Evolutionary conservation across 2,113 vertebrate genomes (phyloP).

Genomic region (Calcarius ornatus): DNA sequence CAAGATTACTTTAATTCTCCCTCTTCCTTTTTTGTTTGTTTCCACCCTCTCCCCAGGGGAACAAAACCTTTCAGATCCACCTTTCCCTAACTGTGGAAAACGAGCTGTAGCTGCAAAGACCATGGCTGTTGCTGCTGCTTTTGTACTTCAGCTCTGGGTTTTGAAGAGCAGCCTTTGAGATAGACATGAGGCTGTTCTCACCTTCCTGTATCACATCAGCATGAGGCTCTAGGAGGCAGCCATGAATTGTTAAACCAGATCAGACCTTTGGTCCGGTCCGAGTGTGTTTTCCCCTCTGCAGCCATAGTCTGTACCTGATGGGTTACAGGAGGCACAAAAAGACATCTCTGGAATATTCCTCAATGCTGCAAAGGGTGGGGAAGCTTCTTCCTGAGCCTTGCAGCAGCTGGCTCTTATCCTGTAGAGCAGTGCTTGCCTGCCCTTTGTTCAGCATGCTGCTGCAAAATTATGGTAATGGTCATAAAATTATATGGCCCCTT

Average conservation of each 20-base stretch:
- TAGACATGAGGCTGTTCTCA: not conserved
- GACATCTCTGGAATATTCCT: not conserved
- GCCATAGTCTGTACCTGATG: not conserved
- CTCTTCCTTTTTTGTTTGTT: constrained; percentile 66
- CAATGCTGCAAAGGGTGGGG: not conserved
- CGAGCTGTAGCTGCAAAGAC: not conserved
- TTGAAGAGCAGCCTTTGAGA: constrained; percentile 33
- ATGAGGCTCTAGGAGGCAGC: not conserved
- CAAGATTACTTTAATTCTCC: constrained; percentile 72
- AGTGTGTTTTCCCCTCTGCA: not conserved
- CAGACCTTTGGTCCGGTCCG: not conserved
- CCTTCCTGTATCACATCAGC: not conserved
- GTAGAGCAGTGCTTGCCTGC: not conserved
- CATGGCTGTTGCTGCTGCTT: not conserved
- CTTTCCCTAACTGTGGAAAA: constrained; percentile 37
- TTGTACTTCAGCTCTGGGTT: not conserved
- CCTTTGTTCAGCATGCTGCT: constrained; percentile 21
- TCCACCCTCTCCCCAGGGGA: constrained; percentile 42
- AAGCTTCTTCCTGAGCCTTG: not conserved
- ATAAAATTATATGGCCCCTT: constrained; percentile 37
- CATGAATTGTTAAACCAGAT: not conserved
- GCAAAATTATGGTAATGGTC: constrained; percentile 35
- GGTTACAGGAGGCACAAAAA: not conserved
- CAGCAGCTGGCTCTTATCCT: not conserved
- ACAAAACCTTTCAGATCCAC: constrained; percentile 60